Base-by-base conservation (phyloP, 2,797 vertebrate species). In the Argyrosomus regius region DNA sequence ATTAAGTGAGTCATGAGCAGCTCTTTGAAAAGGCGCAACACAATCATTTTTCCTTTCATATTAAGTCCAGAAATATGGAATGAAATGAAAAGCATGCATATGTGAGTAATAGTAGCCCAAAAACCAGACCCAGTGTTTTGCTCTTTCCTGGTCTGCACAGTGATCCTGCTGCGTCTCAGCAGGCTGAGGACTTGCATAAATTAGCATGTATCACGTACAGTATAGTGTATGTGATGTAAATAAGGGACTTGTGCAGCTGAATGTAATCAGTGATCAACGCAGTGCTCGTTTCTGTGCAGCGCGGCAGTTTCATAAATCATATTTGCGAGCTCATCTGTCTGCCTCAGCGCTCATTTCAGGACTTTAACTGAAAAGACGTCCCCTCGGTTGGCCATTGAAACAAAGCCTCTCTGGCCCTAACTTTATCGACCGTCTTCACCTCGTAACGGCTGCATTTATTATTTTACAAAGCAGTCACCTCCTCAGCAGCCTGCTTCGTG, bases 371-470 rank as follows among this genome's bases (percentile, higher is more conserved):
- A 20, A n/a, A 49, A 59, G 48, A n/a, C 3, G 2, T 20, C 20
- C 14, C 56, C 56, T 50, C 3, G 9, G 35, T 28, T 22, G 31
- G 35, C 35, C 10, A 1, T 12, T 61, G 31, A 43, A 35, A 60
- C 18, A 20, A 20, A 5, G 31, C 59, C 10, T 58, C 69, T 77
- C 28, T 76, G 68, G 5, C 43, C 69, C 56, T 26, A 41, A 43
- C 50, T 62, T 62, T 64, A 62, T 52, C 4, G 24, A 31, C 61
- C 22, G 14, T 26, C 61, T 28, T 53, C 26, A n/a, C 45, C 31
- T 68, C 58, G 48, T 68, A 67, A 59, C 22, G 39, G 50, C 57
- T 35, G 56, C 49, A n/a, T 62, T 76, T 68, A 62, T 79, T 48
- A 24, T 80, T 65, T 56, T 35, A 80, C 17, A 50, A 35, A 48